Base-by-base conservation (phyloP, 2,113 vertebrate genomes). In the Ranitomeya imitator region DNA sequence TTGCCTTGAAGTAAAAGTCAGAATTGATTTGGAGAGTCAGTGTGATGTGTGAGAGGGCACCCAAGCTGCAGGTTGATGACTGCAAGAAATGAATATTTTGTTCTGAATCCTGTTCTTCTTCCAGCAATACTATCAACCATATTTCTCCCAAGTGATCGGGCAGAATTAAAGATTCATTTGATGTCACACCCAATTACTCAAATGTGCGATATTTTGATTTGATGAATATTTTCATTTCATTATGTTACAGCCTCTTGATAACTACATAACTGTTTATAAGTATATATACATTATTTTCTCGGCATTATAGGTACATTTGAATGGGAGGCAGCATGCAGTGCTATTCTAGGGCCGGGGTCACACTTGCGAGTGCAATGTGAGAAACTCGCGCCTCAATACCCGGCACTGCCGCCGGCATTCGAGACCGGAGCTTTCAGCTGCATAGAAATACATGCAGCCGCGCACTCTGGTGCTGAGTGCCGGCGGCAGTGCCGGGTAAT, bases 181-280 rank as follows among this genome's bases (percentile, higher is more conserved):
- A 67, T 85, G 83, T 73, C 83, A 85, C 45, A 57, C n/a, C 23
- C 19, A 23, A 85, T 85, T 55, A 85, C 45, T 85, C 12, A 69
- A 73, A 21, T 10, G n/a, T 52, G 26, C 26, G 26, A 31, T 31
- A 52, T 26, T 85, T 85, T 13, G n/a, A 21, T 69, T 23, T 69
- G 23, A 69, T 9, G 65, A 69, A 69, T 69, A 13, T 23, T 26
- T 14, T 69, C 65, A 2, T 26, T 13, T 69, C 10, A 69, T 69
- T 13, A 69, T 26, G 21, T 9, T 67, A 11, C n/a, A 69, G n/a
- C 23, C 26, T 26, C 9, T 12, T 67, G 61, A 2, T 63, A 63
- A 6, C 1, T 63, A 63, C 5, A 8, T 45, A 45, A 45, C 37
- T 45, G 5, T 45, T 45, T 45, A 45, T 45, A 45, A 45, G 37